Base-by-base conservation (phyloP, 2,113 vertebrate species). In the Centropus unirufus region DNA sequence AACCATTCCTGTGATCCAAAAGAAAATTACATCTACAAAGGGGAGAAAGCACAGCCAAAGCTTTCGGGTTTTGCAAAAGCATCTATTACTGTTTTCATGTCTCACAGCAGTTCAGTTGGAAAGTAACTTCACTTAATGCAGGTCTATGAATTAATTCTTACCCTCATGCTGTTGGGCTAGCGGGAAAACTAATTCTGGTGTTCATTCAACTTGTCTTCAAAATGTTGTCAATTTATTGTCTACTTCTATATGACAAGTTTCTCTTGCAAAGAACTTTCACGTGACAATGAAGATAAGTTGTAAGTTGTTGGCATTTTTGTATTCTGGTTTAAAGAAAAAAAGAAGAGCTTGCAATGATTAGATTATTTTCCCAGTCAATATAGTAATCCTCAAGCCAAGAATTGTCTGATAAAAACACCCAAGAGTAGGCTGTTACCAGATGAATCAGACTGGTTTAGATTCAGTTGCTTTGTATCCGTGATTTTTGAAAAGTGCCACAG, bases 101-200 rank as follows among this genome's bases (percentile, higher is more conserved):
- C 46, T 44, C 47, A 40, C 52, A 79, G 52, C 72, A 72, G 52
- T 79, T 84, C 66, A 17, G 47, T 4, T 84, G 66, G 39, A 82
- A 80, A 78, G 72, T 20, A 30, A 78, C 14, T 96, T 94, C 67
- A 82, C 63, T 82, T 77, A 91, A 83, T 87, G 91, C 81, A 83
- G 51, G 36, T 47, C 75, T 83, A 9, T 14, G 91, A 62, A 27
- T n/a, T 76, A 75, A 76, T 42, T 78, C 84, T 63, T 44, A 95
- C 77, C 32, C 72, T 62, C 63, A 83, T 70, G 42, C 69, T 40
- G 39, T 12, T 80, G 20, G 63, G 75, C 7, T 15, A 4, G 26
- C 20, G 22, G 80, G 6, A 49, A 79, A 79, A 46, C 59, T 39
- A 42, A 82, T 44, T 73, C 27, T 73, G 15, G 9, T 80, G 78